These are phyloP conservation scores for Hypanus sabinus DNA, from an alignment of 2,113 vertebrate species.

Conservation along the genomic window DNA sequence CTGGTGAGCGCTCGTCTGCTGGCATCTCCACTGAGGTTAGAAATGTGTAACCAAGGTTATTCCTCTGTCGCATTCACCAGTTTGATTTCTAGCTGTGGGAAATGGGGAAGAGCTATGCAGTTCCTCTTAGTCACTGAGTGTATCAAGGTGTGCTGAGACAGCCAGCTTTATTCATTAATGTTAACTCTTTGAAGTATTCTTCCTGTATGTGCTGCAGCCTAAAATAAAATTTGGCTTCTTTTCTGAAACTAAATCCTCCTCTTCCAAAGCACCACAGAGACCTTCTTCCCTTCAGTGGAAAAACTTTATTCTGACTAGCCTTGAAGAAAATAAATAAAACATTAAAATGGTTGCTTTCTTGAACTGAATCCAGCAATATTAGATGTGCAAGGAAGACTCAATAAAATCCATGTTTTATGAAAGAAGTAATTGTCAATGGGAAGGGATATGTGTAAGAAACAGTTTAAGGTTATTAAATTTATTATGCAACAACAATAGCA, in stretches of 20 bases:
- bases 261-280: not conserved
- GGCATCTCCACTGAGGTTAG: not conserved
- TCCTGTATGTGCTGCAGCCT: not conserved
- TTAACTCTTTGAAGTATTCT: not conserved
- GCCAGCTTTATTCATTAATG: not conserved
- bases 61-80: not conserved
- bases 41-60: not conserved
- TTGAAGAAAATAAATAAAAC: not conserved
- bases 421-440: not conserved
- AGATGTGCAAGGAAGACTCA: not conserved
- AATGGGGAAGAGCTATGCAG: not conserved
- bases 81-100: constrained; percentile 9
- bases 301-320: not conserved
- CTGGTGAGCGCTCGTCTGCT: not conserved
- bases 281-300: not conserved
- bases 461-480: not conserved
- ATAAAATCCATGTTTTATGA: not conserved
- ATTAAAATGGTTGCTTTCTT: not conserved
- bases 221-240: not conserved
- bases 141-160: not conserved
- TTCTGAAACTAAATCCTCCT: not conserved
- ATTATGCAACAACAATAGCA: not conserved
- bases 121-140: not conserved
- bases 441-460: not conserved
- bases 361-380: not conserved